Conservation (phyloP, 2,113 vertebrate species). For the Anguilla japonica region DNA sequence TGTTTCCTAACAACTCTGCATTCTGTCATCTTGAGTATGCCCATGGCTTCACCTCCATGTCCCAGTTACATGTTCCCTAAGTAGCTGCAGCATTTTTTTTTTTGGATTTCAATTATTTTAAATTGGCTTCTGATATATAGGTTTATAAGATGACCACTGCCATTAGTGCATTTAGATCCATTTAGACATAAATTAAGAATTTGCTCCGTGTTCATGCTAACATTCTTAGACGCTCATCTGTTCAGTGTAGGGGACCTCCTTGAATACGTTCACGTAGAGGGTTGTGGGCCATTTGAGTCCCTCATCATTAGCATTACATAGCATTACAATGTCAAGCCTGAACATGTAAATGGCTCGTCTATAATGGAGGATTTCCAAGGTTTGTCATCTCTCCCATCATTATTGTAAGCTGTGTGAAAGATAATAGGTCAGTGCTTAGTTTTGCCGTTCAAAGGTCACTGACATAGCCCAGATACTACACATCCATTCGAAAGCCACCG, state of each 20-base stretch:
- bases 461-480: constrained; percentile 50
- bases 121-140: not conserved
- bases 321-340: constrained; percentile 7
- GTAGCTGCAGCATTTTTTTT: not conserved
- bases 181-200: not conserved
- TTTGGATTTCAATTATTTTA: constrained; percentile 1
- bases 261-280: not conserved
- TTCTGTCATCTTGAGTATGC: not conserved
- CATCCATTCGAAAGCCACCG: constrained; percentile 46
- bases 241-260: not conserved
- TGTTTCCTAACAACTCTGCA: not conserved
- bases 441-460: constrained; percentile 51
- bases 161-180: not conserved
- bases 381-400: constrained; percentile 45
- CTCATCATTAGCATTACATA: constrained; percentile 31
- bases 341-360: not conserved
- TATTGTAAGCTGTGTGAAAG: constrained; percentile 26
- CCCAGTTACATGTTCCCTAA: not conserved
- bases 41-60: not conserved
- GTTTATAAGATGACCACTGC: not conserved
- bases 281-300: not conserved
- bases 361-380: constrained; percentile 19
- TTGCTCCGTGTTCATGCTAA: not conserved
- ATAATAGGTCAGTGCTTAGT: constrained; percentile 45
- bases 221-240: constrained; percentile 1